phyloP scores from a whole-genome alignment of 2,113 vertebrate genomes.

The Eira barbara region DNA sequence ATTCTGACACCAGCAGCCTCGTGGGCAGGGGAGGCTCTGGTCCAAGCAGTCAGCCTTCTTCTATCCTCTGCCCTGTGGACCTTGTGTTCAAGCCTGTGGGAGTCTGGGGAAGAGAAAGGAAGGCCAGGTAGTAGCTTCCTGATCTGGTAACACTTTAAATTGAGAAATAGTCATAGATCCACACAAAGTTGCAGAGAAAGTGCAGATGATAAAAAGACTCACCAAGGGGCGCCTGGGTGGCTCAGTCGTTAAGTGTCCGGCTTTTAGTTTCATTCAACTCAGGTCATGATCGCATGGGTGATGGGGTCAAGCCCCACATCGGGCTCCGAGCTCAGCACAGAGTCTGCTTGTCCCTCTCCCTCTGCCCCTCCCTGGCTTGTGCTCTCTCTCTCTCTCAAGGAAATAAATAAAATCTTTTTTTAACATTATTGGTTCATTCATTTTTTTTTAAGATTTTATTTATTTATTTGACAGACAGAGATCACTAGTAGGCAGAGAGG shows the following conservation, averaged over 20 bases:
- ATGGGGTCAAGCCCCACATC: neutral
- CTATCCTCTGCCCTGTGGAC: neutral
- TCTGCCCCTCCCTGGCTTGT: too few relatives aligned
- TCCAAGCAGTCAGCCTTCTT: neutral
- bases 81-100: neutral
- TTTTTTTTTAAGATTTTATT: too few relatives aligned
- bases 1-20: too few relatives aligned
- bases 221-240: neutral
- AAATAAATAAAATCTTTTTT: too few relatives aligned
- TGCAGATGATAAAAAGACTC: neutral
- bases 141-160: neutral
- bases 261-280: too few relatives aligned
- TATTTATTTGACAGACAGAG: too few relatives aligned
- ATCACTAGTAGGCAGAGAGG: too few relatives aligned
- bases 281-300: too few relatives aligned
- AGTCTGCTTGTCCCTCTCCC: too few relatives aligned
- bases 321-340: neutral
- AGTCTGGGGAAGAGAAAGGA: neutral
- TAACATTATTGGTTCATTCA: too few relatives aligned
- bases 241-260: too few relatives aligned
- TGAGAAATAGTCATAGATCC: neutral
- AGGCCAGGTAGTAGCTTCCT: neutral
- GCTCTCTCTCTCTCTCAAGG: too few relatives aligned
- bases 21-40: neutral
- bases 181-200: neutral